A percentile compares a stretch with the other conserved stretches of the same genome.
Conservation (phyloP, 2,113 vertebrate genomes). For the Lutjanus erythropterus region DNA sequence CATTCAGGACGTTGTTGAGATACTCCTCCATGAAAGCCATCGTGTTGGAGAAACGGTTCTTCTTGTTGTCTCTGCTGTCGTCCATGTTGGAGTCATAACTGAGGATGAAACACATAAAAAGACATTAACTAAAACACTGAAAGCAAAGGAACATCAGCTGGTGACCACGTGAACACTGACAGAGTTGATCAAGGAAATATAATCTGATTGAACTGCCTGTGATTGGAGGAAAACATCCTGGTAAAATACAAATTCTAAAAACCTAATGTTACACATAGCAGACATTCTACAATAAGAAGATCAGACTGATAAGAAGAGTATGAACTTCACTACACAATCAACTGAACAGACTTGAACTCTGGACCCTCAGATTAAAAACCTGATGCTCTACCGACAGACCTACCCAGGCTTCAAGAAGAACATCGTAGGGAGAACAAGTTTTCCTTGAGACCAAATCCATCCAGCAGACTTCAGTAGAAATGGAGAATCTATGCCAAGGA, state of each 20-base stretch:
- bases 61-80: slow-evolving; percentile 94
- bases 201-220: no score
- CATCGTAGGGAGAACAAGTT: no score
- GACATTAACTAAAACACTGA: no score
- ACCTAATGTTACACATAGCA: no score
- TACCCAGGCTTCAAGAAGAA: no score
- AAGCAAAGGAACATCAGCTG: neutral
- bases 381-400: slow-evolving; percentile 94
- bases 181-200: neutral
- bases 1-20: slow-evolving; percentile 94
- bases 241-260: no score
- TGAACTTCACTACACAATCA: no score
- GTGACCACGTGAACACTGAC: neutral
- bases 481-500: no score
- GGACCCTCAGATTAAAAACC: slow-evolving; percentile 94
- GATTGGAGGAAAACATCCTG: no score
- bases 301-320: no score
- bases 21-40: slow-evolving; percentile 99
- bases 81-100: slow-evolving; percentile 98
- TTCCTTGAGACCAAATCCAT: neutral
- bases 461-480: no score
- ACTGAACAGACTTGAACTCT: slow-evolving; percentile 92
- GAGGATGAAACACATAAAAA: neutral
- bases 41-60: slow-evolving; percentile 96
- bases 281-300: no score